These are phyloP conservation scores for Cristatella mucedo DNA, from an alignment of 2,888 invertebrate species.

Conservation along the genomic window DNA sequence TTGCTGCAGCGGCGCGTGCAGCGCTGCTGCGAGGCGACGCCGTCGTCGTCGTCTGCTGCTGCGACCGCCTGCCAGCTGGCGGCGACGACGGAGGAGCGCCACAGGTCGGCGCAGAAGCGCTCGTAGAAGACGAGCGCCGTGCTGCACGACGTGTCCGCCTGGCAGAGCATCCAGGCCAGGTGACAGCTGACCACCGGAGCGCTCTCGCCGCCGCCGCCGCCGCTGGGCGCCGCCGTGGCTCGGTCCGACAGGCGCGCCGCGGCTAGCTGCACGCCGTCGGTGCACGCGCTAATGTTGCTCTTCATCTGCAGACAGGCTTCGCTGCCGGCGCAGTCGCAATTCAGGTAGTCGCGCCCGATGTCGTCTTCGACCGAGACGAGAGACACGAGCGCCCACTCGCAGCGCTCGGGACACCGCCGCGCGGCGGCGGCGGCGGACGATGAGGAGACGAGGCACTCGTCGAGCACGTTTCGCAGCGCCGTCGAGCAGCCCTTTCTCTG, in stretches of 20 bases:
- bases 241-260: slow-evolving; percentile 43
- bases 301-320: slow-evolving; percentile 53
- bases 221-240: no score
- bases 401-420: no score
- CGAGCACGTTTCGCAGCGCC: slow-evolving; percentile 50
- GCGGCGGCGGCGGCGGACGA: no score
- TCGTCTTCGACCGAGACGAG: slow-evolving; percentile 62
- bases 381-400: slow-evolving; percentile 61
- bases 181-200: slow-evolving; percentile 51
- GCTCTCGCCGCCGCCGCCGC: no score
- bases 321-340: slow-evolving; percentile 55
- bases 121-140: slow-evolving; percentile 62
- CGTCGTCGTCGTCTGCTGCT: no score
- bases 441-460: slow-evolving; percentile 50
- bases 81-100: no score
- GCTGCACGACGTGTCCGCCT: slow-evolving; percentile 59
- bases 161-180: slow-evolving; percentile 62
- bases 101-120: slow-evolving; percentile 48
- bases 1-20: slow-evolving; percentile 63
- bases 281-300: slow-evolving; percentile 55
- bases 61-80: slow-evolving; percentile 67
- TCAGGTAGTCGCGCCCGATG: slow-evolving; percentile 48
- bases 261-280: slow-evolving; percentile 52
- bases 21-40: no score
- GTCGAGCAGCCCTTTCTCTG: slow-evolving; percentile 59